Percentiles rank a stretch among this genome's conserved stretches.
These are phyloP conservation scores for Cyprinodon brontotheroides DNA, from an alignment of 2,113 vertebrate genomes.

Conservation along the genomic window DNA sequence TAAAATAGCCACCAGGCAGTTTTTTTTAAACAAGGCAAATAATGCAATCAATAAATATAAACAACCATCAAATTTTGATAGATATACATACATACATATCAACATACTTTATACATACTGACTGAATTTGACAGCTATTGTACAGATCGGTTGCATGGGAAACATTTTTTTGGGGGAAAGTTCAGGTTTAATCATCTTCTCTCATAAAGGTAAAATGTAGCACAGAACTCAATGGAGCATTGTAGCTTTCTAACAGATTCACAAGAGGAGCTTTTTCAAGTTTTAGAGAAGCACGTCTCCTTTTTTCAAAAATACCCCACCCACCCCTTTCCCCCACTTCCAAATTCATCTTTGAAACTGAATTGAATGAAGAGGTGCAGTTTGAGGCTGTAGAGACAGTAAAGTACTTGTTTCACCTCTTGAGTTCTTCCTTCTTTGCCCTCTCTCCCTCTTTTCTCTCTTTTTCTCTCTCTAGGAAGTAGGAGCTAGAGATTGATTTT, in stretches of 20 bases:
- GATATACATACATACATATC: constrained; percentile 82
- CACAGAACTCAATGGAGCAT: constrained; percentile 73
- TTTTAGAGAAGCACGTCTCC: constrained; percentile 69
- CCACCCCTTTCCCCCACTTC: constrained; percentile 18
- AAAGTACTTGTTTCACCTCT: constrained; percentile 82
- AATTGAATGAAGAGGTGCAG: constrained; percentile 71
- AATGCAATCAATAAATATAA: constrained; percentile 78
- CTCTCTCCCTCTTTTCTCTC: constrained; percentile 55
- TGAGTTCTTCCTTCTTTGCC: constrained; percentile 75
- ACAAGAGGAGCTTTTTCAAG: constrained; percentile 75
- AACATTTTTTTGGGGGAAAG: constrained; percentile 45
- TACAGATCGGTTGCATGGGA: constrained; percentile 65
- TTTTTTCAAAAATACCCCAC: constrained; percentile 42
- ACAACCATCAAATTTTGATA: constrained; percentile 78
- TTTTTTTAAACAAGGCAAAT: constrained; percentile 65
- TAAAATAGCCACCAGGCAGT: constrained; percentile 71
- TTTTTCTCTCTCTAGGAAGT: constrained; percentile 74
- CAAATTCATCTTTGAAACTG: constrained; percentile 60
- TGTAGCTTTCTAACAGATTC: constrained; percentile 74
- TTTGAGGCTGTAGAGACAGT: constrained; percentile 81
- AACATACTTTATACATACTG: constrained; percentile 79
- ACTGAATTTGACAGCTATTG: constrained; percentile 70
- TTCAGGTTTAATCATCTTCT: constrained; percentile 51
- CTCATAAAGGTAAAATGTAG: constrained; percentile 64
- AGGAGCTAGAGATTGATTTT: constrained; percentile 88